A percentile compares a stretch with the other conserved stretches of the same genome.
These are phyloP conservation scores for Spicauda simplicius DNA, from an alignment of 2,888 invertebrate species.

Conservation along the genomic window DNA sequence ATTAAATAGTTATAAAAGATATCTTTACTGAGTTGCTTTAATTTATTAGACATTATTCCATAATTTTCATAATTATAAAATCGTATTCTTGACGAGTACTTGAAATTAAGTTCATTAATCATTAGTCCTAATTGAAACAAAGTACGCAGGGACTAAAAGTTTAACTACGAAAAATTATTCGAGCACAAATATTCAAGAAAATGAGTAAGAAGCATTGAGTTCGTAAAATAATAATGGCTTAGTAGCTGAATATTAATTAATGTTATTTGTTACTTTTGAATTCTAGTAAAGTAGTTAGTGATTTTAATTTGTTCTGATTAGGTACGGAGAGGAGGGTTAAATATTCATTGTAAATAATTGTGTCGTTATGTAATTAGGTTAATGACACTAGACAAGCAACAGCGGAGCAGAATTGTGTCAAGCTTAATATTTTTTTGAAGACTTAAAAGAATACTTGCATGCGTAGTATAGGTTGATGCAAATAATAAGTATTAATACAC, in stretches of 20 bases:
- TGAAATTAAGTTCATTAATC: conserved; percentile 33
- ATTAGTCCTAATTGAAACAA: conserved; percentile 27
- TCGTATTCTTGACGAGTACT: conserved; percentile 8
- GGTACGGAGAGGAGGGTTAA: not conserved
- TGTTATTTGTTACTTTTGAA: conserved; percentile 1
- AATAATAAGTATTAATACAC: no score
- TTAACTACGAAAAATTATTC: conserved; percentile 24
- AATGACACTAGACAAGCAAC: no score
- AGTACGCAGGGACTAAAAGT: conserved; percentile 20
- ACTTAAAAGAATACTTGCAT: no score
- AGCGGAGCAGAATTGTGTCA: no score
- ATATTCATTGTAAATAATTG: not conserved
- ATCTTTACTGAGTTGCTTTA: no score
- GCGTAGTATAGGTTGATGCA: no score
- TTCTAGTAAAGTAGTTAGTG: not conserved
- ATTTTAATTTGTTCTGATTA: not conserved
- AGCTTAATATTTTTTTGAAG: no score
- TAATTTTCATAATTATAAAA: no score
- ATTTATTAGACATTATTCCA: no score
- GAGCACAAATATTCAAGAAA: conserved; percentile 16
- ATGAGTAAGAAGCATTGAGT: conserved; percentile 3
- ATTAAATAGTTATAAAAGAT: no score
- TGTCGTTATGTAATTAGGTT: no score
- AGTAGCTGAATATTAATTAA: conserved; percentile 11
- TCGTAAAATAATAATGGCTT: conserved; percentile 16